Evolutionary conservation across 2,888 invertebrate species (phyloP), one percentile per base, ranked within the genome.

Genomic region (Adelognathus sp.): DNA sequence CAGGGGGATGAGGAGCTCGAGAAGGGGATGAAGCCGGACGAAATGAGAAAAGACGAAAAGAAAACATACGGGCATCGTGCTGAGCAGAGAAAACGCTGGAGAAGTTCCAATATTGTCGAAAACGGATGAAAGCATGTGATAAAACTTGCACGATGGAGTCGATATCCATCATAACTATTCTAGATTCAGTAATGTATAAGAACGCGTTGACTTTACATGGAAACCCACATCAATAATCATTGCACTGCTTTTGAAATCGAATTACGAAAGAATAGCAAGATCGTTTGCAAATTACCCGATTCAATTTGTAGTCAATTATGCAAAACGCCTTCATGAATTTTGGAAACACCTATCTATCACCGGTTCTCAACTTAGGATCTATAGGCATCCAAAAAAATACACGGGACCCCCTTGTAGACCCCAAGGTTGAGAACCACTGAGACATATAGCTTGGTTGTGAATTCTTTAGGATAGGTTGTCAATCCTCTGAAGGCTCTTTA

Each of bases 41-140:
- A 50, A 73, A 77, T 66, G 77, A 73, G 56, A 73, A 73, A 61
- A 44, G 61, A 54, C 54, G 31, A 63, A 63, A 73, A 67, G 63
- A 69, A 73, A 73, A 78, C 61, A 61, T 66, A 18, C 60, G 71
- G 44, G 29, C n/a, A 16, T 33, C 33, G 16, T 44, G 24, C 16
- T 29, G 31, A n/a, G 31, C 18, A n/a, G 63, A 76, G 70, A 44
- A 63, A 64, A 50, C 46, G 18, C 16, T 16, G 27, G 31, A 29
- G 56, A 36, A 50, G 9, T 56, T 9, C 29, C 18, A 50, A 41
- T n/a, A 16, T 21, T 14, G 7, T 11, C 24, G 36, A 44, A 18
- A 16, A 41, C 54, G 14, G 14, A 33, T 31, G 24, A 27, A n/a
- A 7, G 27, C 14, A 24, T 54, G 66, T 4, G 52, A 31, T 50